Evolutionary conservation across 2,113 vertebrate species (phyloP).

Genomic region (Sebastes schlegelii): DNA sequence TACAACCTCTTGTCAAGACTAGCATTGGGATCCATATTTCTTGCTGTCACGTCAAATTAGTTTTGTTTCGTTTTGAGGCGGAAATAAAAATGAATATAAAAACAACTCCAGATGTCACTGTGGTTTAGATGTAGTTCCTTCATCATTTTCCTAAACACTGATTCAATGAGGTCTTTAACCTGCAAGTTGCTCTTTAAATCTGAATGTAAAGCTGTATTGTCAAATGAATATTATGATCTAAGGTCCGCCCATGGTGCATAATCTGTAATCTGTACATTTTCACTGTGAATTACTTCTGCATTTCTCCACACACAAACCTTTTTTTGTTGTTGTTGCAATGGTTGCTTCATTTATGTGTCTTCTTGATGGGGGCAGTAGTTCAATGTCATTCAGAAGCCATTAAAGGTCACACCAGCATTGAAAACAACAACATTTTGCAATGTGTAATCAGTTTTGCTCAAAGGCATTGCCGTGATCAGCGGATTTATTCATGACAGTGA

Average conservation of each 20-base stretch:
- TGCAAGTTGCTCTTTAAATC: neutral
- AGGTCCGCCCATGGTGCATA: neutral
- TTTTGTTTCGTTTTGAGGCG: neutral
- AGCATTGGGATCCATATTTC: neutral
- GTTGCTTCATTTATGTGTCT: too few relatives aligned
- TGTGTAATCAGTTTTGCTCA: too few relatives aligned
- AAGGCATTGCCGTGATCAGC: too few relatives aligned
- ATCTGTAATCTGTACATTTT: neutral
- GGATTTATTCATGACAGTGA: too few relatives aligned
- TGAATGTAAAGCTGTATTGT: neutral
- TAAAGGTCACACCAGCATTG: too few relatives aligned
- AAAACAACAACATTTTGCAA: too few relatives aligned
- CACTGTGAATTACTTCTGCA: neutral
- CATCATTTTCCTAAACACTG: neutral
- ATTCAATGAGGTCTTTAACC: neutral
- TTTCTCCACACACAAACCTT: neutral
- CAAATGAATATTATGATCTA: neutral
- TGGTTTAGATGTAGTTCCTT: neutral
- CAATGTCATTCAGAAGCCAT: too few relatives aligned
- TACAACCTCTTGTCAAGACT: too few relatives aligned
- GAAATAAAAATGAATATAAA: neutral
- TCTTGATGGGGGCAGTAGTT: too few relatives aligned
- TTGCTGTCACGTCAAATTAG: neutral
- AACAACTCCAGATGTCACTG: neutral
- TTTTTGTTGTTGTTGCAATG: too few relatives aligned